Conservation (phyloP, 2,888 invertebrate species). For the Ypsolopha scabrella region DNA sequence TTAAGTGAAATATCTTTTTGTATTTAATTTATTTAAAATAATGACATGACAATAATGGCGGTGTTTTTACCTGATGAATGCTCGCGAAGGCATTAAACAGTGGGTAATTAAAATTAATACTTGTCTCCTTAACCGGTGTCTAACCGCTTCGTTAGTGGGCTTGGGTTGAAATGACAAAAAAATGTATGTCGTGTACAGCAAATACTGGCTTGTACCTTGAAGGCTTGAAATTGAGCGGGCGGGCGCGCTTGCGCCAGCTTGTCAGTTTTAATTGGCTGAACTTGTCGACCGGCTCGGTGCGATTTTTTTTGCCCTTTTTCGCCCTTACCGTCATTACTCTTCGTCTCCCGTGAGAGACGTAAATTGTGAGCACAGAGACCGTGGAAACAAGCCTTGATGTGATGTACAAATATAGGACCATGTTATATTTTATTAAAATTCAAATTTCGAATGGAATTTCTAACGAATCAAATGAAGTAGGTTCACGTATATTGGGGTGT, state of each 20-base stretch:
- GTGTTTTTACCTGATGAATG: not conserved
- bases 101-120: slow-evolving; percentile 12
- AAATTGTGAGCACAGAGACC: slow-evolving; percentile 56
- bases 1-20: not conserved
- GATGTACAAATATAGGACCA: slow-evolving; percentile 45
- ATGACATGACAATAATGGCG: not conserved
- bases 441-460: slow-evolving; percentile 43
- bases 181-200: slow-evolving; percentile 10
- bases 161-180: slow-evolving; percentile 11
- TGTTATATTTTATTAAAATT: slow-evolving; percentile 54
- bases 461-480: slow-evolving; percentile 15
- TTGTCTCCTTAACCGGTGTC: slow-evolving; percentile 8
- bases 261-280: slow-evolving; percentile 71
- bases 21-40: not conserved
- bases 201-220: slow-evolving; percentile 25
- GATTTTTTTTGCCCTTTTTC: slow-evolving; percentile 50
- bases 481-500: not conserved
- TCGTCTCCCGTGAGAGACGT: slow-evolving; percentile 65
- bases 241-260: slow-evolving; percentile 53
- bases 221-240: slow-evolving; percentile 50
- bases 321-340: slow-evolving; percentile 61
- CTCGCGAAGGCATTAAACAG: slow-evolving; percentile 1
- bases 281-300: slow-evolving; percentile 59
- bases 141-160: slow-evolving; percentile 18
- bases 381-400: slow-evolving; percentile 59